Evolutionary conservation across 1,140 invertebrate genomes (phyloP).

Genomic region (Drosophila littoralis): DNA sequence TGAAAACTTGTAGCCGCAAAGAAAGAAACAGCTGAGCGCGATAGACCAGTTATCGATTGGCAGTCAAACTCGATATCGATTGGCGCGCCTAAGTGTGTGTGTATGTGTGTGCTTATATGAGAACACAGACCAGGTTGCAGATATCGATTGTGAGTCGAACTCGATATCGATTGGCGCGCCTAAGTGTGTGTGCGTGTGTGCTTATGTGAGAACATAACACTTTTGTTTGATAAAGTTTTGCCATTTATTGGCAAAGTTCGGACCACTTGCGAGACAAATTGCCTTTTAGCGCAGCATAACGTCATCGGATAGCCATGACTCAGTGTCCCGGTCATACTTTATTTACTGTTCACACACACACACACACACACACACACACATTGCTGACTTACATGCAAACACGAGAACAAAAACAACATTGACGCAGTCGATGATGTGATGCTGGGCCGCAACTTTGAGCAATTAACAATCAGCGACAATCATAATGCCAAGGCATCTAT

Average conservation of each 20-base stretch:
- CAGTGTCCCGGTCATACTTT: constrained; percentile 49
- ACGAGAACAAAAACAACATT: constrained; percentile 43
- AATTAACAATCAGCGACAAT: constrained; percentile 36
- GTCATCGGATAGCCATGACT: constrained; percentile 50
- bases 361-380: constrained; percentile 5
- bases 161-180: constrained; percentile 25
- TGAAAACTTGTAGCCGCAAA: constrained; percentile 21
- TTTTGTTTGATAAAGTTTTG: constrained; percentile 27
- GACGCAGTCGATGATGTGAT: constrained; percentile 41
- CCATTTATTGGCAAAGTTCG: constrained; percentile 44
- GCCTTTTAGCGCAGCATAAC: constrained; percentile 54
- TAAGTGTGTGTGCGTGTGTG: not conserved
- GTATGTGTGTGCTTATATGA: too few species aligned
- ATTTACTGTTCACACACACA: constrained; percentile 48
- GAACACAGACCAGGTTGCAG: too few species aligned
- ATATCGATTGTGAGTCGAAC: constrained; percentile 20
- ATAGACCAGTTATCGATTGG: constrained; percentile 14
- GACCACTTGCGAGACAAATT: constrained; percentile 48
- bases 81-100: not conserved
- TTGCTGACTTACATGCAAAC: constrained; percentile 18
- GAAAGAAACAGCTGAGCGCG: not conserved
- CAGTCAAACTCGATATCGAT: constrained; percentile 25
- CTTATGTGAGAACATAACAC: constrained; percentile 12
- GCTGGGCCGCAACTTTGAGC: constrained; percentile 25
- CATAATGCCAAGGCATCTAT: constrained; percentile 13